Evolutionary conservation across 2,888 invertebrate genomes (phyloP).

Genomic region (Ethmia dodecea): DNA sequence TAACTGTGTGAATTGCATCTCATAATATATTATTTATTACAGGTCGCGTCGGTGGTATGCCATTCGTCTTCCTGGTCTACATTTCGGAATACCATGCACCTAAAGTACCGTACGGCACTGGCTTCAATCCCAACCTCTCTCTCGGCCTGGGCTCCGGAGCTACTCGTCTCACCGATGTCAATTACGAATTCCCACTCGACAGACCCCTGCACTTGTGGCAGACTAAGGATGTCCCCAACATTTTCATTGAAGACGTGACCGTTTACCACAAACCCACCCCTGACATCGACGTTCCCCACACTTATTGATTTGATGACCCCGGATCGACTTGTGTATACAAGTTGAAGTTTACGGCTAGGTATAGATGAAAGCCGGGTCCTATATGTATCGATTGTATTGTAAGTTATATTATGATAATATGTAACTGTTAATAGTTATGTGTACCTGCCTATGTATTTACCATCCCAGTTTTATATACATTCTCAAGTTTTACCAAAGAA

Average conservation of each 20-base stretch:
- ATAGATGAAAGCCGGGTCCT: no score
- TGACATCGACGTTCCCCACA: neutral
- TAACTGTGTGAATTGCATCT: no score
- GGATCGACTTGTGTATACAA: no score
- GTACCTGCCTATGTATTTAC: no score
- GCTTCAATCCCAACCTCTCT: slow-evolving; percentile 66
- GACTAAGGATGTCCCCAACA: slow-evolving; percentile 56
- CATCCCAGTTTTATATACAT: no score
- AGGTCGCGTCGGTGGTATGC: slow-evolving; percentile 74
- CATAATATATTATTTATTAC: no score
- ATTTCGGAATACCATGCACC: slow-evolving; percentile 71
- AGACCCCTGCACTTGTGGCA: slow-evolving; percentile 52
- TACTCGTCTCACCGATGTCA: slow-evolving; percentile 58
- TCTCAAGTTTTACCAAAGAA: no score
- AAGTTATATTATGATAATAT: no score
- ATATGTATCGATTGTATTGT: no score
- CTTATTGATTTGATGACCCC: no score
- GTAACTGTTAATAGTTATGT: no score
- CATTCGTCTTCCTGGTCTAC: slow-evolving; percentile 79
- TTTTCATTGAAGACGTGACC: slow-evolving; percentile 72
- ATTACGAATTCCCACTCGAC: slow-evolving; percentile 72
- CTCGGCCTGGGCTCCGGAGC: slow-evolving; percentile 61
- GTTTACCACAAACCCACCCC: slow-evolving; percentile 56
- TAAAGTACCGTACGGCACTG: slow-evolving; percentile 45
- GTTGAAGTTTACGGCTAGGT: no score